These are phyloP conservation scores for Lydus trimaculatus DNA, from an alignment of 2,888 invertebrate species.

Conservation along the genomic window DNA sequence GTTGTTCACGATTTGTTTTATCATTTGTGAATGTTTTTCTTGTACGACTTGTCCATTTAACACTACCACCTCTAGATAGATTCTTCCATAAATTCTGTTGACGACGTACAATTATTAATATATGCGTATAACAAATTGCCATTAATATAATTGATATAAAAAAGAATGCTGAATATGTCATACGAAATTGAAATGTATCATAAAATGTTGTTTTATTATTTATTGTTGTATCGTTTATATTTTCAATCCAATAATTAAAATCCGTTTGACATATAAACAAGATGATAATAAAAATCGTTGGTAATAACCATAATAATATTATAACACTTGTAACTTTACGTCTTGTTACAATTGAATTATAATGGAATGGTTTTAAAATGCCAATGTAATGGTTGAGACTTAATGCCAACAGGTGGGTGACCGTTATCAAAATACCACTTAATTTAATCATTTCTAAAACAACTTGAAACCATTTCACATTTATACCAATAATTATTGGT, in stretches of 20 bases:
- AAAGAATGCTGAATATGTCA: conserved; percentile 64
- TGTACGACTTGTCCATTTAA: conserved; percentile 44
- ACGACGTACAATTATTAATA: conserved; percentile 65
- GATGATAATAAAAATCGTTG: conserved; percentile 62
- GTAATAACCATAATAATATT: conserved; percentile 66
- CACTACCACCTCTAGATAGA: conserved; percentile 58
- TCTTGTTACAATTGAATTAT: conserved; percentile 67
- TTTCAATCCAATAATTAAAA: conserved; percentile 58
- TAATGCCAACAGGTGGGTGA: conserved; percentile 68
- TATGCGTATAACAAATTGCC: conserved; percentile 68
- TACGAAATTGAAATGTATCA: conserved; percentile 59
- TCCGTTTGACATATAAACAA: conserved; percentile 63
- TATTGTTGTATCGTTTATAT: conserved; percentile 36
- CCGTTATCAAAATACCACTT: conserved; percentile 69
- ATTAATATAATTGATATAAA: conserved; percentile 67
- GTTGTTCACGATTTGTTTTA: conserved; percentile 48
- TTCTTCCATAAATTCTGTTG: conserved; percentile 63
- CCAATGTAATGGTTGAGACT: conserved; percentile 74
- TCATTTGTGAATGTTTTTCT: conserved; percentile 25
- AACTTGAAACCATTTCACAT: conserved; percentile 25
- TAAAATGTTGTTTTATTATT: conserved; percentile 55
- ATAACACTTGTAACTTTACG: conserved; percentile 63
- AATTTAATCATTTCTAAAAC: conserved; percentile 63
- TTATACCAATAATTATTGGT: conserved; percentile 24
- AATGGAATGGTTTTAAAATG: conserved; percentile 67